Conservation (phyloP, 1,140 invertebrate species). For the Aphaenogaster ashmeadi region DNA sequence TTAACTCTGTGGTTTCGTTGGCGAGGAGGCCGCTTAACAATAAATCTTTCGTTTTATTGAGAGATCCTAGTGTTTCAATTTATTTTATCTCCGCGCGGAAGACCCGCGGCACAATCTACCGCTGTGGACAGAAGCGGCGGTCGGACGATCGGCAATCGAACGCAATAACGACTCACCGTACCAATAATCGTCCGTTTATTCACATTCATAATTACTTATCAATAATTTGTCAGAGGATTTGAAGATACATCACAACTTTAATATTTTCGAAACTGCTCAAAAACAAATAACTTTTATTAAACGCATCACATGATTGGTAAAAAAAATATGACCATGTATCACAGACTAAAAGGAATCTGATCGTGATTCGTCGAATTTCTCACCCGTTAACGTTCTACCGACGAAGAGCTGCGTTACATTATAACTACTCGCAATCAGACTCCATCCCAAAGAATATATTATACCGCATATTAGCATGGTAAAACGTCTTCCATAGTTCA, state of each 20-base stretch:
- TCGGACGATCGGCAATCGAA: no score
- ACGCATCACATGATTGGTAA: not conserved
- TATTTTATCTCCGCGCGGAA: no score
- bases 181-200: no score
- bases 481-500: constrained; percentile 84
- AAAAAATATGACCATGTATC: no score
- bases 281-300: constrained; percentile 11
- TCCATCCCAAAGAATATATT: constrained; percentile 86
- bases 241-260: not conserved
- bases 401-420: constrained; percentile 78
- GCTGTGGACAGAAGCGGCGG: no score
- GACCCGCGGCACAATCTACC: no score
- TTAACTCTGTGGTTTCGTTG: no score
- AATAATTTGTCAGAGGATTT: not conserved
- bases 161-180: no score
- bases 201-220: not conserved
- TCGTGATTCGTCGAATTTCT: constrained; percentile 8
- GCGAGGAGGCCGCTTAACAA: no score
- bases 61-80: no score
- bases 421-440: constrained; percentile 82
- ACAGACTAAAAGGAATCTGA: not conserved
- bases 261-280: not conserved
- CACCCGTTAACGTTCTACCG: constrained; percentile 85
- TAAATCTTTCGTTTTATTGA: no score
- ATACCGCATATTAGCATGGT: constrained; percentile 83